phyloP scores from a whole-genome alignment of 92 coral and sea anemone species.

The Muricea muricata region DNA sequence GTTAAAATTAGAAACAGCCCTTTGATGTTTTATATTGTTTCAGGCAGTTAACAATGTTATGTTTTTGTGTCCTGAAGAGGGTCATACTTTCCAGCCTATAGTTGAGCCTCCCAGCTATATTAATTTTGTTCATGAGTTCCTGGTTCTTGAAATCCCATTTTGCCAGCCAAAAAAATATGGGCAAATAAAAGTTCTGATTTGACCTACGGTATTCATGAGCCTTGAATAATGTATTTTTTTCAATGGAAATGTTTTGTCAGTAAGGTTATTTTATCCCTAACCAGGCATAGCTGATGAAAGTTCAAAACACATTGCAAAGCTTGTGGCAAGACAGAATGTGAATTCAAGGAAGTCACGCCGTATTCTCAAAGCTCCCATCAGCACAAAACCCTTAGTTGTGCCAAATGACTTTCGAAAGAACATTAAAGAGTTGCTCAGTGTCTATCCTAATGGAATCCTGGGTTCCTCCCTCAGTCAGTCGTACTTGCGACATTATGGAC shows the following conservation, averaged over 20 bases:
- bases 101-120: too few species aligned
- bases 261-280: neutral
- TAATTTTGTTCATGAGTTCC: too few species aligned
- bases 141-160: too few species aligned
- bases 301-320: conserved; percentile 86
- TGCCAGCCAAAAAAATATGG: too few species aligned
- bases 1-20: too few species aligned
- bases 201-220: too few species aligned
- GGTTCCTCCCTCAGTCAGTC: conserved; percentile 76
- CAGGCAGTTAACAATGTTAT: too few species aligned
- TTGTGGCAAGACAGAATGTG: conserved; percentile 80
- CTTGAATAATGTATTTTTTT: too few species aligned
- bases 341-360: conserved; percentile 73
- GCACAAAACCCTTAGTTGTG: conserved; percentile 63
- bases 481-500: conserved; percentile 76
- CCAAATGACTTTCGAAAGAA: conserved; percentile 74
- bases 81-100: too few species aligned
- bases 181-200: too few species aligned
- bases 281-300: conserved; percentile 90
- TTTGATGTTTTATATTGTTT: too few species aligned
- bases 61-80: too few species aligned
- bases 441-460: conserved; percentile 83
- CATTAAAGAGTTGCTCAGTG: conserved; percentile 73
- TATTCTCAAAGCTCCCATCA: conserved; percentile 66
- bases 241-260: neutral